Base-by-base conservation (phyloP, 2,113 vertebrate genomes). In the Leptocoma aspasia region DNA sequence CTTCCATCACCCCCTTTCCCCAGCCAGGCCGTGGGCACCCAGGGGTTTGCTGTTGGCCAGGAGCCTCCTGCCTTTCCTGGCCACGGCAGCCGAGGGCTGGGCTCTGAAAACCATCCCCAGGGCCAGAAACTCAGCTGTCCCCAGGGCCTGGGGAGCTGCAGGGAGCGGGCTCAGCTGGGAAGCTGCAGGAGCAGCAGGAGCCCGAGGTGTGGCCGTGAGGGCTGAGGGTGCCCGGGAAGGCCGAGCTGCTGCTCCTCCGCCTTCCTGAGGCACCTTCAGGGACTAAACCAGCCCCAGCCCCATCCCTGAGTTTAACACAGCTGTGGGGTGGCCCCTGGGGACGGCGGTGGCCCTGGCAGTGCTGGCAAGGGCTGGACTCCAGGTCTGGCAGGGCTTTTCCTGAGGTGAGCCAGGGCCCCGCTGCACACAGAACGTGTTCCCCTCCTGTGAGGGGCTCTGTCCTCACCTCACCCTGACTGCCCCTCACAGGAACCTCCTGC, bases 351-450 rank as follows among this genome's bases (percentile, higher is more conserved):
- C 65, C 65, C 18, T 15, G 65, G 17, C 23, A 35, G 33, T 6
- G 45, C 65, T 49, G 41, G 30, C 41, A 6, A 17, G 21, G 30
- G 41, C 0, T 33, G 47, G 19, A 10, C 66, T 30, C 66, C 4
- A 4, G 28, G 15, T 8, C 37, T 41, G 27, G 37, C 11, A 30
- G 21, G 66, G 27, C 11, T 23, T 39, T 39, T 31, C 35, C 9
- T 7, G 52, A 20, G 52, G 15, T 26, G 50, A 20, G 52, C 23
- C 70, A 30, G 27, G 50, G 50, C 26, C 50, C 27, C 15, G 10
- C 18, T 11, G 10, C 11, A 1, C 13, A 2, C 53, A 31, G 23
- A 21, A 4, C 0, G 2, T 30, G 6, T 45, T 31, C 50, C 8
- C 7, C 27, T 39, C 50, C 50, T 4, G 5, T 7, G 3, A 4